Evolutionary conservation across 2,888 invertebrate genomes (phyloP), one percentile per base, ranked within the genome.

Genomic region (Choristoneura rosaceana): DNA sequence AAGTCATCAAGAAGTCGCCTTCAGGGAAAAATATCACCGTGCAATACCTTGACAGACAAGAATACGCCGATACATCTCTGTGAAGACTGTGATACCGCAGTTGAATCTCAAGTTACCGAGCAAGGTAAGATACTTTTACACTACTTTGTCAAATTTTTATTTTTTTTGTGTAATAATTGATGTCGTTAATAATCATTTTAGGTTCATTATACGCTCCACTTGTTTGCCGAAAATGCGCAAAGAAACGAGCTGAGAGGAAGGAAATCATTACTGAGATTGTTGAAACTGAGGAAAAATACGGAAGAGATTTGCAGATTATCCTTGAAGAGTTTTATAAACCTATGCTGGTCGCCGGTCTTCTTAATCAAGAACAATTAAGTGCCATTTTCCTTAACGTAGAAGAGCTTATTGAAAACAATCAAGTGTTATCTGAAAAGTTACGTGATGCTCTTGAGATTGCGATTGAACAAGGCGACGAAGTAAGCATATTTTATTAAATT

Each of bases 271-370:
- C 97, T 4, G 99, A 99, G 94, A 98, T 99, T 75, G 97, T 98
- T 4, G 99, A 99, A 91, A 99, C 99, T 2, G 99, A 99, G 91
- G 97, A 98, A 85, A 99, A 98, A 84, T 99, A 99, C 86, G 98
- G 98, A 25, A 95, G 98, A 69, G 99, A 99, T 89, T 94, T 99
- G 80, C 97, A 97, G 86, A 98, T 99, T 71, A 97, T 99, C 80
- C 94, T 98, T 80, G 98, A 99, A 88, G 99, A 98, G 89, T 98
- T 98, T 87, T 97, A 98, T 87, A 96, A 97, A 83, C 99, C 99
- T 0, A 98, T 99, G 97, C 94, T 98, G 80, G 97, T 98, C 50
- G 98, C 98, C 71, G 98, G 98, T 66, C 94, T 99, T 69, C 94
- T 99, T 43, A 98, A 96, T n/a, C 96, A 97, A 78, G 98, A 99